A percentile compares a stretch with the other conserved stretches of the same genome.
Evolutionary conservation across 2,888 invertebrate genomes (phyloP).

Genomic region (Morinoia aosen): DNA sequence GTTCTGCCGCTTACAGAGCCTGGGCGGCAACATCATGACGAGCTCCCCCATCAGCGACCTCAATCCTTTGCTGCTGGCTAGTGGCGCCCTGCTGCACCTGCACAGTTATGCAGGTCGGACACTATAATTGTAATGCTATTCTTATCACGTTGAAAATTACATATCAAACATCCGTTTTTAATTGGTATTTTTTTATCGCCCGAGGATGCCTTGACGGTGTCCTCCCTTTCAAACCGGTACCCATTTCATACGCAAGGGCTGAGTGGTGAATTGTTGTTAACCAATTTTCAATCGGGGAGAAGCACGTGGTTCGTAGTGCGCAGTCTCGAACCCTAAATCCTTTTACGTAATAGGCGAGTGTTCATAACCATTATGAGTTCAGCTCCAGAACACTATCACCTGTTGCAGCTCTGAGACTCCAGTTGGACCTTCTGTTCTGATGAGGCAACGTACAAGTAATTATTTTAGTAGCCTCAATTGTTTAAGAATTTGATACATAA

Average conservation of each 20-base stretch:
- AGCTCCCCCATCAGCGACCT: slow-evolving; percentile 97
- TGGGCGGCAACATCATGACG: slow-evolving; percentile 95
- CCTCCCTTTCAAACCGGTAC: no score
- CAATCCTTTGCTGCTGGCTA: slow-evolving; percentile 91
- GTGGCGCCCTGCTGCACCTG: slow-evolving; percentile 71
- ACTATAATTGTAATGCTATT: background rate
- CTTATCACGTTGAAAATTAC: slow-evolving; percentile 56
- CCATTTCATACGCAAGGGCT: no score
- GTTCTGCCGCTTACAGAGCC: slow-evolving; percentile 74
- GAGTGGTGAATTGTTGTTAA: no score
- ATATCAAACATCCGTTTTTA: slow-evolving; percentile 64
- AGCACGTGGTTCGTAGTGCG: background rate
- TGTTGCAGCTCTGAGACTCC: no score
- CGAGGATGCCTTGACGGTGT: background rate
- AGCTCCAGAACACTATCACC: no score
- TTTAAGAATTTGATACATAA: no score
- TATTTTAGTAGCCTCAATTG: no score
- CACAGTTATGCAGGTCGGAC: slow-evolving; percentile 46
- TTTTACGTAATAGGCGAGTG: no score
- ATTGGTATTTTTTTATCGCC: background rate
- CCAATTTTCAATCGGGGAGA: background rate
- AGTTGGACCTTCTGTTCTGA: no score
- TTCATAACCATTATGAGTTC: no score
- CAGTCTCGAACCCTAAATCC: no score
- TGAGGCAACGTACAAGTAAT: no score